Evolutionary conservation across 92 coral and sea anemone species (phyloP).

Genomic region (Epizoanthus scotinus): DNA sequence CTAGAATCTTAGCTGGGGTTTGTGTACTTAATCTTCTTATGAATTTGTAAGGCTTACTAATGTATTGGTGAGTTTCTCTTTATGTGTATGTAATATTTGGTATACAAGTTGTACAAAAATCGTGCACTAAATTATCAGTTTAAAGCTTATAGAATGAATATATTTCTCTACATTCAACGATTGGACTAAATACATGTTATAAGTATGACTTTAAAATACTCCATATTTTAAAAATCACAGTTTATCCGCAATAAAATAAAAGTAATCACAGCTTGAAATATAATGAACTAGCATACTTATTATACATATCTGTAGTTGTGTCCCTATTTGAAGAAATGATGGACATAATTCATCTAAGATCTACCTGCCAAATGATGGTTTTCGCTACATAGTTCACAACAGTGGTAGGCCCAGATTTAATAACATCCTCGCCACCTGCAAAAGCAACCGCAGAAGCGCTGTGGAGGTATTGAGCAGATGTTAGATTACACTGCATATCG

Average conservation of each 20-base stretch:
- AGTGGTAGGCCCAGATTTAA: constrained; percentile 28
- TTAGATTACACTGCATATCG: background rate
- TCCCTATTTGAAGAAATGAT: constrained; percentile 32
- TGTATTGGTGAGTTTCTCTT: too few relatives aligned
- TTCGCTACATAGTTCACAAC: background rate
- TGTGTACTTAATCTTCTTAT: too few relatives aligned
- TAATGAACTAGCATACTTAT: background rate
- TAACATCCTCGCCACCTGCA: constrained; percentile 8
- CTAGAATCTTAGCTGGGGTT: too few relatives aligned
- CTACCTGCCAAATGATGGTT: constrained; percentile 33
- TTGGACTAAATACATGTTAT: too few relatives aligned
- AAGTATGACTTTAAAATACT: too few relatives aligned
- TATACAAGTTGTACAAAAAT: too few relatives aligned
- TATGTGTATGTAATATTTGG: too few relatives aligned
- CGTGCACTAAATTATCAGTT: too few relatives aligned
- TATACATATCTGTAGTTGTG: background rate
- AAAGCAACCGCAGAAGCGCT: background rate
- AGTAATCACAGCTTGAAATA: background rate
- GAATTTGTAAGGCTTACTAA: background rate
- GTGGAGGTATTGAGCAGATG: constrained; percentile 13
- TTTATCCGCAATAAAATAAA: background rate
- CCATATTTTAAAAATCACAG: too few relatives aligned
- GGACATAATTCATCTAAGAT: background rate
- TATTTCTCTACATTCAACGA: too few relatives aligned
- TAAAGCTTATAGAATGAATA: too few relatives aligned